phyloP scores from a whole-genome alignment of 1,140 invertebrate genomes.

The Drosophila sp. region DNA sequence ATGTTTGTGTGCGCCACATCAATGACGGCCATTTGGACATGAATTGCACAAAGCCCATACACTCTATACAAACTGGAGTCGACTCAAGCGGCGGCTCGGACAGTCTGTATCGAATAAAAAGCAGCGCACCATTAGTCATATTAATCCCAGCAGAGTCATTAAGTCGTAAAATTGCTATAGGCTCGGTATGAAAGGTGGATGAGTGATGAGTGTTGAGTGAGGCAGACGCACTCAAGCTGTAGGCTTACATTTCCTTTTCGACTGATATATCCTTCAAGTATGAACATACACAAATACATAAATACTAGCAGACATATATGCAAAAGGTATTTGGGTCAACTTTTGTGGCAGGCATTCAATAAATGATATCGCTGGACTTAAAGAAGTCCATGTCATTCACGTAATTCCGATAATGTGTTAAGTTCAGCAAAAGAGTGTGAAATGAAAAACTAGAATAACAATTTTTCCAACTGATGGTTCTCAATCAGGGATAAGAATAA shows the following conservation, averaged over 20 bases:
- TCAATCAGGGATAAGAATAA: not conserved
- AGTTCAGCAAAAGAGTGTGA: not conserved
- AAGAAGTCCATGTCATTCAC: conserved; percentile 42
- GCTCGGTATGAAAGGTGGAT: conserved; percentile 38
- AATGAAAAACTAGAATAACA: not conserved
- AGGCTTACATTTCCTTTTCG: conserved; percentile 26
- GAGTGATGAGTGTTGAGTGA: not conserved
- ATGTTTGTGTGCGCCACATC: conserved; percentile 28
- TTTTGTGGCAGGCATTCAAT: conserved; percentile 46
- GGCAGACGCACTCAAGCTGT: conserved; percentile 11
- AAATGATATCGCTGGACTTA: conserved; percentile 50
- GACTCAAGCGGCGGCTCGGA: conserved; percentile 8
- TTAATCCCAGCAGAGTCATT: conserved; percentile 83
- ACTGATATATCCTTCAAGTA: conserved; percentile 39
- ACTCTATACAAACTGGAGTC: conserved; percentile 14
- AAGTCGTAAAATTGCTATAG: conserved; percentile 80
- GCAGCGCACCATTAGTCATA: conserved; percentile 78
- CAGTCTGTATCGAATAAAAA: conserved; percentile 68
- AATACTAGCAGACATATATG: conserved; percentile 29
- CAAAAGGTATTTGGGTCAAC: conserved; percentile 51
- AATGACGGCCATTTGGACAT: conserved; percentile 59
- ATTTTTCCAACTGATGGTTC: not conserved
- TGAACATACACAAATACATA: conserved; percentile 8
- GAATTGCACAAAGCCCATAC: conserved; percentile 73
- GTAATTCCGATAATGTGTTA: conserved; percentile 35